phyloP scores from a whole-genome alignment of 2,797 vertebrate genomes.

The Florisuga fusca region DNA sequence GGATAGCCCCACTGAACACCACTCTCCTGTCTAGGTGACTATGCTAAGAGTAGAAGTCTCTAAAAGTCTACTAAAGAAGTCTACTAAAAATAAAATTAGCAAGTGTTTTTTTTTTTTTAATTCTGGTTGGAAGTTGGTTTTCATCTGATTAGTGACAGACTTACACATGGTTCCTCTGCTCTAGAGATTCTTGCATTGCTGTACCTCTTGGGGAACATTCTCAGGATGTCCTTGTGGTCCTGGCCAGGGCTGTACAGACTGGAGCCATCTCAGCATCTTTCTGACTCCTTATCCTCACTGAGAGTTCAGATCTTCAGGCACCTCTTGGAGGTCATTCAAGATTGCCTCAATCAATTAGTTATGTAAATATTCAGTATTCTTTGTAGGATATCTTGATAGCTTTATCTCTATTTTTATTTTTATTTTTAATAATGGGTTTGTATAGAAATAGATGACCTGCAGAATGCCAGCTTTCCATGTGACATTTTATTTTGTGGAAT shows the following conservation, averaged over 20 bases:
- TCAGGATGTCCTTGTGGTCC: fast-evolving
- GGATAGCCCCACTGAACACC: neutral
- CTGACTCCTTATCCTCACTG: neutral
- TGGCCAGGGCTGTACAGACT: neutral
- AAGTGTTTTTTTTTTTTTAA: neutral
- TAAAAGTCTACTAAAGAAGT: no score
- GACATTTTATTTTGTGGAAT: neutral
- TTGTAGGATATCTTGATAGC: neutral
- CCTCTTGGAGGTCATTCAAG: neutral
- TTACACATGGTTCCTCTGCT: neutral
- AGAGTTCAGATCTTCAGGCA: neutral
- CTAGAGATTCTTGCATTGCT: neutral
- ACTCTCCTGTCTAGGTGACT: neutral
- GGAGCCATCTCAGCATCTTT: neutral
- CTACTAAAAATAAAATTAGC: neutral
- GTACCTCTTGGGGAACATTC: neutral
- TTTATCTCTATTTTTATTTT: neutral
- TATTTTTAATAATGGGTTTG: neutral
- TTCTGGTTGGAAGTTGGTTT: neutral
- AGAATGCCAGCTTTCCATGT: neutral
- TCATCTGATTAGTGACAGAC: neutral
- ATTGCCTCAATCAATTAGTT: neutral
- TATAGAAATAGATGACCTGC: neutral
- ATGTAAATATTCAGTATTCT: neutral
- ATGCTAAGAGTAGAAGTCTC: neutral